Base-by-base conservation (phyloP, 2,113 vertebrate genomes). In the Sardina pilchardus region DNA sequence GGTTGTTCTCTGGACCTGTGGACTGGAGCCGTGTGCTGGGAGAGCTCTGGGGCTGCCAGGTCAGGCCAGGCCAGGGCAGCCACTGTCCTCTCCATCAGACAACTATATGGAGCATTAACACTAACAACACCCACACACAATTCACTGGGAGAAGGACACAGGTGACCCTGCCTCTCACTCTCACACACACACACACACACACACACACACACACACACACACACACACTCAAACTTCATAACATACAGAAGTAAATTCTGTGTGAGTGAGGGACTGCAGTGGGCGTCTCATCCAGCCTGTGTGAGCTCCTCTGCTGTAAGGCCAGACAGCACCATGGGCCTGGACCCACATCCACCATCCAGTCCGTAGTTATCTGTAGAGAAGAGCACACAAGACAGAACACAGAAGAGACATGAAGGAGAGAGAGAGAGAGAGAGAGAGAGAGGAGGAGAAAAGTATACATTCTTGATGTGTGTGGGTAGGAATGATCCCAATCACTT, bases 401-500 rank as follows among this genome's bases (percentile, higher is more conserved):
- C 7, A 12, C 44, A 86, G 75, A 39, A 63, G 34, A 21, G 3
- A 34, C 82, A 26, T 39, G 75, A 34, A 43, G 21, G 81, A 86
- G 34, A 10, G 59, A 44, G 83, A 81, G 85, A 71, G 85, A 85
- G 85, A 84, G 86, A 87, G 81, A 81, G 53, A 63, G 78, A 56
- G 50, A 85, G 56, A 87, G 90, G 75, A 81, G 85, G 86, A 90
- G 47, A 67, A 48, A 63, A 17, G 91, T 91, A 94, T n/a, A n/a
- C n/a, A n/a, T n/a, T 48, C 8, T n/a, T 45, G 10, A 21, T 1
- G 63, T 2, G 9, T 8, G 8, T 2, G 63, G 30, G 3, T 12
- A 30, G 14, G 63, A 8, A 10, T 26, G 1, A 1, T 63, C n/a
- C 56, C 3, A 4, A 24, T 59, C n/a, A n/a, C 24, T 21, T 59